Percentiles rank a stretch among this genome's conserved stretches.
phyloP scores from a whole-genome alignment of 2,888 invertebrate species.

The Seira ritae region DNA sequence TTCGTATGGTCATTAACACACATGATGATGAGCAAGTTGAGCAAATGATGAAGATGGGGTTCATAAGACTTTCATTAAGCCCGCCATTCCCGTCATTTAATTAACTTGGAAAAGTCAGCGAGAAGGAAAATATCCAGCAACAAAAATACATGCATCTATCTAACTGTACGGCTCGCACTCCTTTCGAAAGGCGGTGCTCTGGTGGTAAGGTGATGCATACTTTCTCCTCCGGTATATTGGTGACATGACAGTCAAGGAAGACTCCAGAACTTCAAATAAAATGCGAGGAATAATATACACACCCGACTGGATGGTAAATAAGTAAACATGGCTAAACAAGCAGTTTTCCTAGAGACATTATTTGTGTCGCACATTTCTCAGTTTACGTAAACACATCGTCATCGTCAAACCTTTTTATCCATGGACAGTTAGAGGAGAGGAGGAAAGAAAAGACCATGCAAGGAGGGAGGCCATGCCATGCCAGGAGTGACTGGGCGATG shows the following conservation, averaged over 20 bases:
- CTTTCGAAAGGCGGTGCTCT: too few relatives aligned
- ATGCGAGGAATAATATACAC: not conserved
- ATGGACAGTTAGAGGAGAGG: too few relatives aligned
- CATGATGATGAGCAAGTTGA: constrained; percentile 29
- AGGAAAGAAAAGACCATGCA: too few relatives aligned
- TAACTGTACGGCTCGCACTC: too few relatives aligned
- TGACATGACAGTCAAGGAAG: not conserved
- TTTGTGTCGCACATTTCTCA: not conserved
- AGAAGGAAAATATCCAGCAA: not conserved
- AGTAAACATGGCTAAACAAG: constrained; percentile 5
- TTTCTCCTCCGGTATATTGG: not conserved
- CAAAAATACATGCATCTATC: too few relatives aligned
- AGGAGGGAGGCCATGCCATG: too few relatives aligned
- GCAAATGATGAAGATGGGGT: constrained; percentile 32
- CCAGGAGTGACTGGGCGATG: too few relatives aligned
- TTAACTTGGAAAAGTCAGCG: constrained; percentile 31
- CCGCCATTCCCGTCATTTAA: constrained; percentile 37
- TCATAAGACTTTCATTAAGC: constrained; percentile 36
- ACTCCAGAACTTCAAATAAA: constrained; percentile 6
- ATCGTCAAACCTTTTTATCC: not conserved
- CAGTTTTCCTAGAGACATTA: not conserved
- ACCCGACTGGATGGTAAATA: not conserved
- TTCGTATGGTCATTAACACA: constrained; percentile 40
- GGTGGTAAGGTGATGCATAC: too few relatives aligned
- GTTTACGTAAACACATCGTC: constrained; percentile 9